Base-by-base conservation (phyloP, 2,113 vertebrate species). In the Pampusana beccarii region DNA sequence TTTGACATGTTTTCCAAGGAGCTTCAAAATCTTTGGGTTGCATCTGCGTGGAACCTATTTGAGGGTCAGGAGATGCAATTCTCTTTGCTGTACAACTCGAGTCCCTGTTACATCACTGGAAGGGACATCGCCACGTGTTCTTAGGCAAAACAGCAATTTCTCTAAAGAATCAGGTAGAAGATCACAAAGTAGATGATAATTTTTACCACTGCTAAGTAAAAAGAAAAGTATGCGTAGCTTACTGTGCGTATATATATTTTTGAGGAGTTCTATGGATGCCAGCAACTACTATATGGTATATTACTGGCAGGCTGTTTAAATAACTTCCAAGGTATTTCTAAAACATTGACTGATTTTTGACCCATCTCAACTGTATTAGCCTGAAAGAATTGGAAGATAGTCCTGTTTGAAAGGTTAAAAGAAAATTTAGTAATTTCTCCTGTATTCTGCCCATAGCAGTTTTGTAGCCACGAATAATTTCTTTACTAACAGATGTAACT, bases 251-350 rank as follows among this genome's bases (percentile, higher is more conserved):
- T 72, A 46, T 2, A 1, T 62, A 7, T 75, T 87, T 75, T 75
- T 51, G 21, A 90, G 54, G 2, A 60, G 26, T 82, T 82, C 6
- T 2, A 7, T 58, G 34, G 33, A 6, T 77, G 46, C 26, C 25
- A 66, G 24, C 25, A 66, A 15, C 42, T 84, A 2, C 31, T 36
- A 1, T 5, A 17, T 0, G 6, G 6, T 24, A 11, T 50, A 6
- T 16, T 31, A 86, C 67, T 89, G 46, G 42, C 13, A n/a, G 4
- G 1, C 3, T 75, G 29, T 60, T 25, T 60, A 18, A 60, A 18
- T 42, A 13, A 29, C 78, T 62, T 40, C 5, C 0, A 19, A 46
- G 74, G 15, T 51, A 67, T 60, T 85, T 92, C 34, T 64, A 56
- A 88, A 80, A 29, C 9, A 6, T 21, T 60, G 44, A 28, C 28